phyloP scores from a whole-genome alignment of 2,888 invertebrate species.

The Ernsta delagoae region DNA sequence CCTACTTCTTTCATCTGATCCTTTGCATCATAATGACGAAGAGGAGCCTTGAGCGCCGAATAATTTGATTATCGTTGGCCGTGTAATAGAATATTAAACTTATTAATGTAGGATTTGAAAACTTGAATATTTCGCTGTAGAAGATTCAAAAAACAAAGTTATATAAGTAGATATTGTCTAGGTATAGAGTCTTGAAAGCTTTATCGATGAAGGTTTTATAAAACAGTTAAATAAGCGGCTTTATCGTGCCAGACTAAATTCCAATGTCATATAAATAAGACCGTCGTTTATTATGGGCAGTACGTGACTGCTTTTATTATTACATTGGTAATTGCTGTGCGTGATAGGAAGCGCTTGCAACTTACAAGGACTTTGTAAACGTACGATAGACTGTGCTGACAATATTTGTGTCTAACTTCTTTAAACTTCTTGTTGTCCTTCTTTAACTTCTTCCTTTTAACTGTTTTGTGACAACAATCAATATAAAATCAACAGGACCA shows the following conservation, averaged over 20 bases:
- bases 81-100: constrained; percentile 62
- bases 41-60: constrained; percentile 46
- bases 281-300: neutral
- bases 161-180: no score
- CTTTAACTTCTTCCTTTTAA: no score
- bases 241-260: neutral
- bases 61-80: constrained; percentile 53
- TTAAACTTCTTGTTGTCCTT: no score
- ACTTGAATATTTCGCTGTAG: constrained; percentile 46
- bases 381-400: neutral
- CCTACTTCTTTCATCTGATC: neutral
- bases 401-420: neutral
- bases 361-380: neutral
- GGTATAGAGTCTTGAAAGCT: neutral
- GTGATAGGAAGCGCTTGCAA: neutral
- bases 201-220: no score
- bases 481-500: no score
- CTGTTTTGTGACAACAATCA: no score
- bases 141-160: neutral
- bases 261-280: neutral
- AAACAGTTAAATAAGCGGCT: neutral
- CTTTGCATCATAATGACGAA: constrained; percentile 36
- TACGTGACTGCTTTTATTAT: constrained; percentile 4
- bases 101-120: constrained; percentile 53
- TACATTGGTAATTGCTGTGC: neutral